Conservation (phyloP, 2,113 vertebrate species). For the Oplegnathus fasciatus region DNA sequence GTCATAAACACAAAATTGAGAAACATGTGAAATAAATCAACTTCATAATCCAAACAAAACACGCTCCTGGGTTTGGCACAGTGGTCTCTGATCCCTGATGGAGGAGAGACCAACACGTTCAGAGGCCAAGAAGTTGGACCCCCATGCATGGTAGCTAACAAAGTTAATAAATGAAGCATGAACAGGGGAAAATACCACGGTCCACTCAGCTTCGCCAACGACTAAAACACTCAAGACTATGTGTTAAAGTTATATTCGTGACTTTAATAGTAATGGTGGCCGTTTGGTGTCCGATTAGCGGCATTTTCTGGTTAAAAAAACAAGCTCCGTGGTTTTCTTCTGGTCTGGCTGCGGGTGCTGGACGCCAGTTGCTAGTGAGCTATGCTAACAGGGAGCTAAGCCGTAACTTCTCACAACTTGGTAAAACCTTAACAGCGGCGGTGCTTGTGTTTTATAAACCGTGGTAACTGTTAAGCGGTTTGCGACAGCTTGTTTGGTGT, state of each 20-base stretch:
- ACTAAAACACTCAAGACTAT: neutral
- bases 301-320: conserved; percentile 14
- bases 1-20: neutral
- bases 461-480: fast-evolving
- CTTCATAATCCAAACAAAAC: neutral
- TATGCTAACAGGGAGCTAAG: conserved; percentile 73
- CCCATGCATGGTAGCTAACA: conserved; percentile 64
- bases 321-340: conserved; percentile 39
- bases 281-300: neutral
- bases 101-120: conserved; percentile 37
- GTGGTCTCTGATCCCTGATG: neutral
- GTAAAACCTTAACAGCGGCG: neutral
- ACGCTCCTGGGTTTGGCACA: neutral
- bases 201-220: neutral
- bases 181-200: conserved; percentile 25
- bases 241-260: neutral
- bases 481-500: neutral
- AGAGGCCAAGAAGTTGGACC: conserved; percentile 65
- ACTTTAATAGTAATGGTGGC: no score
- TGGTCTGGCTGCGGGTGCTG: conserved; percentile 13
- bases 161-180: conserved; percentile 67
- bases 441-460: neutral
- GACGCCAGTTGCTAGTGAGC: conserved; percentile 55
- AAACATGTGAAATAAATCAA: neutral
- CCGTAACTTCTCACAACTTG: conserved; percentile 26